Conservation (phyloP, 2,113 vertebrate genomes). For the Pangasianodon hypophthalmus region DNA sequence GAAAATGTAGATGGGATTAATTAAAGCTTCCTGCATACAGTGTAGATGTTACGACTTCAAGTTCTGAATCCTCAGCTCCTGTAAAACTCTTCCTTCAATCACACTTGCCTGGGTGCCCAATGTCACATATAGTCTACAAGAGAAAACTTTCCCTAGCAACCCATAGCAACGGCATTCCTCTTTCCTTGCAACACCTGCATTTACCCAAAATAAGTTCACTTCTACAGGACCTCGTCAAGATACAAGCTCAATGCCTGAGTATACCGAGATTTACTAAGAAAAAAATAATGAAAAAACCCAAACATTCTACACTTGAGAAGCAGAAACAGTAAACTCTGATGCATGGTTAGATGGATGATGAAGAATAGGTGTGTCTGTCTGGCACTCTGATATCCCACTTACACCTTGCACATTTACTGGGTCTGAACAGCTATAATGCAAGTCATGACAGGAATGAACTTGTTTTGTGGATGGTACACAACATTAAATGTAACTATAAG, state of each 20-base stretch:
- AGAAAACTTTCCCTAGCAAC: background rate
- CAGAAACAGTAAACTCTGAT: background rate
- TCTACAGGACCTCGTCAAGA: background rate
- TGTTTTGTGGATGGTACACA: background rate
- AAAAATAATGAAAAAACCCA: background rate
- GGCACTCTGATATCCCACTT: background rate
- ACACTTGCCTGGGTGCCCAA: background rate
- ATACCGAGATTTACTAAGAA: background rate
- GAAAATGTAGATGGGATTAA: background rate
- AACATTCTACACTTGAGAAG: too few species aligned
- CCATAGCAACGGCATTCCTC: background rate
- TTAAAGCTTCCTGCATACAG: background rate
- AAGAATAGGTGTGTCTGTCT: background rate
- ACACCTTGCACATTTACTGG: background rate
- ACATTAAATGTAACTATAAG: background rate
- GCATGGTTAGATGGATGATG: conserved; percentile 4
- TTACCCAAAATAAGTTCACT: background rate
- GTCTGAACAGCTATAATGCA: background rate
- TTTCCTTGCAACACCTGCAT: background rate
- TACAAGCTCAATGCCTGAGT: background rate
- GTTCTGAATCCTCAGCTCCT: background rate
- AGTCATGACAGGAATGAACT: too few species aligned
- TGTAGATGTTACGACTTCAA: background rate
- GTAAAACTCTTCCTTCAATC: background rate
- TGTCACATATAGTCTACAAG: background rate